Evolutionary conservation across 2,113 vertebrate genomes (phyloP).

Genomic region (Trochalopteron elliotii): DNA sequence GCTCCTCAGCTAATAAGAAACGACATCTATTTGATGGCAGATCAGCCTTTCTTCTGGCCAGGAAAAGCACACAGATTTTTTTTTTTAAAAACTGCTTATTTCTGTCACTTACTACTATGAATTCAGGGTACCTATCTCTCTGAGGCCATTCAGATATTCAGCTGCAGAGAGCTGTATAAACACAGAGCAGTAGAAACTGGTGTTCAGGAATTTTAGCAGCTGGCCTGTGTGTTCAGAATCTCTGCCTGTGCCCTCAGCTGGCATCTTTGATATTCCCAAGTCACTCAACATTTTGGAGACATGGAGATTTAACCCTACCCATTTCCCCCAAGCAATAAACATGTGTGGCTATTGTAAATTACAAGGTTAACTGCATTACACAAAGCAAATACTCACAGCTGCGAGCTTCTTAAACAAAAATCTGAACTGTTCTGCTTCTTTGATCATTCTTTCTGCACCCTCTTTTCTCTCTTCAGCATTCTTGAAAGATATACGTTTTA

Average conservation of each 20-base stretch:
- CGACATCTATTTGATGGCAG: neutral
- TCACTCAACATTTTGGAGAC: neutral
- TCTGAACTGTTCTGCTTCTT: slow-evolving; percentile 91
- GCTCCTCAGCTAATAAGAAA: neutral
- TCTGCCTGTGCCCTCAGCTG: neutral
- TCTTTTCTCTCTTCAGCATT: slow-evolving; percentile 92
- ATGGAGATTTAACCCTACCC: neutral
- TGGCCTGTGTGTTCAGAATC: neutral
- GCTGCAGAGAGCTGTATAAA: neutral
- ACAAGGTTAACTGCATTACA: neutral
- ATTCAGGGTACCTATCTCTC: neutral
- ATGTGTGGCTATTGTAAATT: neutral
- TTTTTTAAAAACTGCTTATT: neutral
- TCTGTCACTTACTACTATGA: neutral
- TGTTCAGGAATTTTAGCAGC: neutral
- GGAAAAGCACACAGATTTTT: neutral
- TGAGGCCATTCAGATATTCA: neutral
- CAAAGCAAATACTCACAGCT: slow-evolving; percentile 67
- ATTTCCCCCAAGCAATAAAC: neutral
- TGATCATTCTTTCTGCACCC: slow-evolving; percentile 93
- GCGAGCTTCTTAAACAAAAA: slow-evolving; percentile 92
- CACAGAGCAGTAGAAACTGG: neutral
- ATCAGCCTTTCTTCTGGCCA: neutral
- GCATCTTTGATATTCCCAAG: neutral
- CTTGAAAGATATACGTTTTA: slow-evolving; percentile 92